Evolutionary conservation across 2,888 invertebrate species (phyloP), one percentile per base, ranked within the genome.

Genomic region (Xanthorhoe spadicearia): DNA sequence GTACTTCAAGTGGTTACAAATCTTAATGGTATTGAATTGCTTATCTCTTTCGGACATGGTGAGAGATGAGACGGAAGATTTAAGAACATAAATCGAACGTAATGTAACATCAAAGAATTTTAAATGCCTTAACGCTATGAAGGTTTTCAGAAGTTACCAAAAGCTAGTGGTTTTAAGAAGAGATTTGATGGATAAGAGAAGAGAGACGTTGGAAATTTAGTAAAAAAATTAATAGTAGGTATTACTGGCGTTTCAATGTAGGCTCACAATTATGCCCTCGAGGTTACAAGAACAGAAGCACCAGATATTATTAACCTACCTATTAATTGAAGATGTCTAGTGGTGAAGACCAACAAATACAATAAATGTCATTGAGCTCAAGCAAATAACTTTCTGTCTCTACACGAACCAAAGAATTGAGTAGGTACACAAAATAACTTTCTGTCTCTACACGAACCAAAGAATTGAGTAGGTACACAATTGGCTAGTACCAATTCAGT

Each of bases 1-100:
- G 35, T 43, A 57, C 55, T 79, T 78, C 73, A 75, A 79, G 77
- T 75, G 78, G 80, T 79, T 74, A 79, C 77, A 78, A 79, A 80
- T 77, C 77, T 35, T 54, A n/a, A n/a, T n/a, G n/a, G n/a, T n/a
- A 18, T 23, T 48, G n/a, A 50, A 63, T 63, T 38, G 7, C 17
- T 43, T 54, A 51, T 63, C 66, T 59, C 61, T 15, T 54, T 66
- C 57, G 58, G 55, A 55, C 66, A 38, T 43, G 32, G 51, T 4
- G 46, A 15, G 46, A 6, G 61, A 10, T 50, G 63, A 57, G 54
- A 64, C 23, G 58, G 66, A 70, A 60, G 68, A 64, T 77, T 77
- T 75, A 72, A 57, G 76, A 77, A 77, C 74, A 77, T 73, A 67
- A 71, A 74, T 64, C 15, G 72, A 71, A 74, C 72, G 66, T 66